Evolutionary conservation across 2,113 vertebrate species (phyloP).

Genomic region (Nothocercus nigrocapillus): DNA sequence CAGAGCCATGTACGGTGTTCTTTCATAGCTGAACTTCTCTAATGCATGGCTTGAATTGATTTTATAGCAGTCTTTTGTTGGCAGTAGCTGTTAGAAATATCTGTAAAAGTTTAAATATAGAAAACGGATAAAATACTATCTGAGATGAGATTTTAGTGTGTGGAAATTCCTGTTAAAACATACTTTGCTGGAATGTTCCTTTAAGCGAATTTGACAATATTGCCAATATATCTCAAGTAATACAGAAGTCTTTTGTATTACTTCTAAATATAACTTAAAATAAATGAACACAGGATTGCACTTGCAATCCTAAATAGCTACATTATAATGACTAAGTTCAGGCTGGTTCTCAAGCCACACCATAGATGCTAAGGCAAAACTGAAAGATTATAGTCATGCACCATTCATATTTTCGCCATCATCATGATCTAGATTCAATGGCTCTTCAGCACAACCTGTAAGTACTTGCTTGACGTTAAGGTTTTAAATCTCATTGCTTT

Average conservation of each 20-base stretch:
- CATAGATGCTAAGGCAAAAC: background rate
- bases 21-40: background rate
- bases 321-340: too few relatives aligned
- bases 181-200: background rate
- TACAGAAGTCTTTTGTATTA: background rate
- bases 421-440: background rate
- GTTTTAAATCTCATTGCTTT: background rate
- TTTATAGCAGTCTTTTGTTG: background rate
- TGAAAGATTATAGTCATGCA: background rate
- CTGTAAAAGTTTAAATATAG: background rate
- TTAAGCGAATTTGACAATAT: background rate
- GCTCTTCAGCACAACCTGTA: background rate
- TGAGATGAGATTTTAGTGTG: background rate
- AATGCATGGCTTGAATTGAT: background rate
- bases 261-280: background rate
- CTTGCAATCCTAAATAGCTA: background rate
- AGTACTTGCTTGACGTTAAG: background rate
- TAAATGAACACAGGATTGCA: background rate
- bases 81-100: background rate
- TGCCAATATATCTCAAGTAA: background rate
- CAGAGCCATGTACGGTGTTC: background rate
- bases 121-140: background rate
- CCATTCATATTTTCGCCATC: background rate
- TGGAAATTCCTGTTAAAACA: background rate
- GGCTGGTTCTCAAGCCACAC: background rate